Evolutionary conservation across 92 coral and sea anemone genomes (phyloP), one percentile per base, ranked within the genome.

Genomic region (Phenganax marumi): DNA sequence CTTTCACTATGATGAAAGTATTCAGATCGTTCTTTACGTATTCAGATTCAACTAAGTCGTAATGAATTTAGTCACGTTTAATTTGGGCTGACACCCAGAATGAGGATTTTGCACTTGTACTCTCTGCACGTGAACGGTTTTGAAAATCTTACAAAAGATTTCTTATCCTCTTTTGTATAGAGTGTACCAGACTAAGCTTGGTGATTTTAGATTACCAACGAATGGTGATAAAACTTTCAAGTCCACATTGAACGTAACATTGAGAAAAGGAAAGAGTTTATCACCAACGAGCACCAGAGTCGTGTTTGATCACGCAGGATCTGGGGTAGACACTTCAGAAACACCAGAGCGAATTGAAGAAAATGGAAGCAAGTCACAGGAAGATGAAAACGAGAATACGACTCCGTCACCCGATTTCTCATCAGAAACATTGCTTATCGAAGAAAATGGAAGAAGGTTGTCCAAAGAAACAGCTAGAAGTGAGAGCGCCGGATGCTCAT

Each of bases 141-240:
- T 19, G 43, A 33, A 33, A 10, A 33, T 62, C 48, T 66, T 16
- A 66, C 17, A 9, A 66, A 14, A 7, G 26, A 22, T 33, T 66
- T 66, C 26, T 62, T 62, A 23, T 19, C 26, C 26, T 62, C 68
- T 62, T 62, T 62, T 62, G 43, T 62, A 62, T 62, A 62, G 68
- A n/a, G 43, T 23, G 68, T 62, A 62, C 68, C 33, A 62, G 68
- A 62, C 68, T 62, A 62, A 62, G 63, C 63, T 56, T 17, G 68
- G 68, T 62, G 68, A 8, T 62, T 62, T 18, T 62, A 62, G 33
- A 62, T 62, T 62, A 62, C 22, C 68, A 3, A 33, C 0, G 25
- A 62, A 62, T 12, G 68, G 43, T 62, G 63, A 56, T 56, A 10
- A 7, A 10, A 62, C 10, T 62, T n/a, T 3, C 18, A 23, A 25